A percentile compares a stretch with the other conserved stretches of the same genome.
These are phyloP conservation scores for Pinna nobilis DNA, from an alignment of 1,140 invertebrate genomes.

Conservation along the genomic window DNA sequence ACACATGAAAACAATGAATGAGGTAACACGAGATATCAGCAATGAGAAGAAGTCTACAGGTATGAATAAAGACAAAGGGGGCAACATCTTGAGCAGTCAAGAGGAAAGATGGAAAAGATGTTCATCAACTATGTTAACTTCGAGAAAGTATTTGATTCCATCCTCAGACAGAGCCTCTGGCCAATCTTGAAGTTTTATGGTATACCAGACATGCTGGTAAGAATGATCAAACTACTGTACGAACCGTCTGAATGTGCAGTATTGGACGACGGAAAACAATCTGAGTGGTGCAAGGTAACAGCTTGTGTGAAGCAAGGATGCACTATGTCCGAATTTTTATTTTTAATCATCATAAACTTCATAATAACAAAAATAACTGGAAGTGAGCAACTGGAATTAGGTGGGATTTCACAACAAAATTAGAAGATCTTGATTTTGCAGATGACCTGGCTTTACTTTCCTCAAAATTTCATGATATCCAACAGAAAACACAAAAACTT, in stretches of 20 bases:
- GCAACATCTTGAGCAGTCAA: conserved; percentile 1
- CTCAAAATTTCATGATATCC: conserved; percentile 17
- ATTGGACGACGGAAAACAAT: too few species aligned
- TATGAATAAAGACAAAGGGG: conserved; percentile 7
- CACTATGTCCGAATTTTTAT: conserved; percentile 21
- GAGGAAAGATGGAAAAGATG: conserved; percentile 8
- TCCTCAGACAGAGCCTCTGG: conserved; percentile 20
- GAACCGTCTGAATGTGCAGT: too few species aligned
- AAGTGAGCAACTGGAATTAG: too few species aligned
- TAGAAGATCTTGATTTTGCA: background rate
- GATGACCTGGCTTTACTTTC: conserved; percentile 9
- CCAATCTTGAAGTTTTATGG: conserved; percentile 23
- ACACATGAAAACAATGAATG: conserved; percentile 24
- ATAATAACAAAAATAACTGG: conserved; percentile 9
- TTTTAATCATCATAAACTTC: conserved; percentile 15
- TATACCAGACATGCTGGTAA: too few species aligned
- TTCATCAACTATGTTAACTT: conserved; percentile 32
- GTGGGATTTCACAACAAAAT: too few species aligned
- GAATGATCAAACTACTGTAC: too few species aligned
- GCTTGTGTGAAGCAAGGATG: conserved; percentile 24
- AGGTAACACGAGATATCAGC: background rate
- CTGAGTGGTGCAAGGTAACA: conserved; percentile 36
- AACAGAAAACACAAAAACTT: conserved; percentile 25
- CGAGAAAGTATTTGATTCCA: conserved; percentile 21
- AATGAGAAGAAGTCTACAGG: conserved; percentile 13